Conservation (phyloP, 2,113 vertebrate species). For the Leptodactylus fuscus region DNA sequence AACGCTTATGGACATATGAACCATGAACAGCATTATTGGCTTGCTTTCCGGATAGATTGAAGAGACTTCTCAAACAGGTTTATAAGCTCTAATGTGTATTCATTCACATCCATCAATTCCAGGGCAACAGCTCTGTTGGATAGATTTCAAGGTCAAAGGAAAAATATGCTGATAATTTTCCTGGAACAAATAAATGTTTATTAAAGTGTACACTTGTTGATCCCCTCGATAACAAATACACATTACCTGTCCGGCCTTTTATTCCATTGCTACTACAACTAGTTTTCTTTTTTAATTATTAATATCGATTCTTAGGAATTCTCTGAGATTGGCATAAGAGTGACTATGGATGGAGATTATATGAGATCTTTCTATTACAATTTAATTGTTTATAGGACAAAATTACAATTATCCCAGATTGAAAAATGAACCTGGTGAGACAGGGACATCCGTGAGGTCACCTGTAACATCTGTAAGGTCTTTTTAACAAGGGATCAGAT, state of each 20-base stretch:
- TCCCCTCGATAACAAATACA: not conserved
- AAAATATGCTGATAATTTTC: constrained; percentile 49
- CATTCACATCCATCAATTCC: constrained; percentile 59
- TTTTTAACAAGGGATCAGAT: too few species aligned
- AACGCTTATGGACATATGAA: constrained; percentile 55
- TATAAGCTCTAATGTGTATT: constrained; percentile 60
- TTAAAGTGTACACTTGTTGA: constrained; percentile 37
- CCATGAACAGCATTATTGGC: constrained; percentile 58
- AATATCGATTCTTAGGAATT: not conserved
- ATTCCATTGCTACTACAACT: not conserved
- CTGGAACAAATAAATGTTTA: constrained; percentile 54
- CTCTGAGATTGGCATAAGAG: not conserved
- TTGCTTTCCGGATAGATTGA: constrained; percentile 56
- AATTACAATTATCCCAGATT: too few species aligned
- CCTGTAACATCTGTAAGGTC: too few species aligned
- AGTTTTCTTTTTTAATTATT: not conserved
- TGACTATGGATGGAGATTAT: not conserved
- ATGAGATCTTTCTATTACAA: not conserved
- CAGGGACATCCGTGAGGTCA: too few species aligned
- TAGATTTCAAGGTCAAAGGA: constrained; percentile 55
- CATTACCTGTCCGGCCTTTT: not conserved
- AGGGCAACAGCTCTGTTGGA: constrained; percentile 46
- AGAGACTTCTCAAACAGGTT: constrained; percentile 57
- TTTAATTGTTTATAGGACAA: not conserved
- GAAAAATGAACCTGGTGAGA: too few species aligned